A percentile compares a stretch with the other conserved stretches of the same genome.
phyloP scores from a whole-genome alignment of 2,888 invertebrate genomes.

The Chaitophorus viminalis region DNA sequence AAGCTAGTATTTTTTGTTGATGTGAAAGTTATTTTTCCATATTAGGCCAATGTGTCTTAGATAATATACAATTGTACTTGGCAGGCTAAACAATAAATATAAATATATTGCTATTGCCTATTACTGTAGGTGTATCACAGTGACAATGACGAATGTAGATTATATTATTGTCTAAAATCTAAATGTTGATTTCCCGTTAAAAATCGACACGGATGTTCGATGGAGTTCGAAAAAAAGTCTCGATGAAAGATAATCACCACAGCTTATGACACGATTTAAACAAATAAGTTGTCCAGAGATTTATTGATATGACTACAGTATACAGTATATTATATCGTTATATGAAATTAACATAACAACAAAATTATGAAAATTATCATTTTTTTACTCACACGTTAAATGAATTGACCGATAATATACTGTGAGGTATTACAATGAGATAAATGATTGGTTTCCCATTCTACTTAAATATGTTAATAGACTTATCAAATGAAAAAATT shows the following conservation, averaged over 20 bases:
- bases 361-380: background rate
- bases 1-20: background rate
- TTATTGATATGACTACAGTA: background rate
- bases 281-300: background rate
- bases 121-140: background rate
- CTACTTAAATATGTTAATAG: background rate
- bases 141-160: constrained; percentile 16
- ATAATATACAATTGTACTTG: constrained; percentile 23
- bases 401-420: background rate
- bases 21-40: constrained; percentile 38
- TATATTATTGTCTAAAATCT: background rate
- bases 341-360: constrained; percentile 9
- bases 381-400: background rate
- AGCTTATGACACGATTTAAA: constrained; percentile 27
- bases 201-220: constrained; percentile 26
- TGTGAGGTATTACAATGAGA: background rate
- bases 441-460: background rate
- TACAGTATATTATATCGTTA: no score
- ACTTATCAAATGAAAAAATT: background rate
- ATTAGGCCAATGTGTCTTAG: background rate
- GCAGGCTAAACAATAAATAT: background rate
- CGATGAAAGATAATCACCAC: background rate
- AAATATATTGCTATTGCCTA: no score
- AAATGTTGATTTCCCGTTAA: background rate
- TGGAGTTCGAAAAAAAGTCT: background rate